Evolutionary conservation across 2,888 invertebrate species (phyloP).

Genomic region (Drosophila conformis): DNA sequence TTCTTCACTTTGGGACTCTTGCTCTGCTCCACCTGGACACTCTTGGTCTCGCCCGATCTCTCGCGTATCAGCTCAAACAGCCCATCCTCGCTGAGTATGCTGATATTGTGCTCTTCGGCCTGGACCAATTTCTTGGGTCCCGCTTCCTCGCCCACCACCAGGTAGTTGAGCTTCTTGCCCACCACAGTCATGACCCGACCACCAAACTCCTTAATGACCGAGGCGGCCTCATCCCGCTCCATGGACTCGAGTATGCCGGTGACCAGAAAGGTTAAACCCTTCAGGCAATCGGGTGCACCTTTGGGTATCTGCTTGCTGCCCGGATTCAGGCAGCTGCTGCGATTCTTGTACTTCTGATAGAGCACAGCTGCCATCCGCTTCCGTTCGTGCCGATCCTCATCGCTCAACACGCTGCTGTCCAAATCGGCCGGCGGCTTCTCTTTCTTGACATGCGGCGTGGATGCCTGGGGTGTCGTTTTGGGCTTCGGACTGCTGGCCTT

Average conservation of each 20-base stretch:
- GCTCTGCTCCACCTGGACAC: slow-evolving; percentile 5
- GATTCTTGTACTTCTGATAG: slow-evolving; percentile 91
- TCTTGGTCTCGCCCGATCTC: slow-evolving; percentile 85
- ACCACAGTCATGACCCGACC: slow-evolving; percentile 91
- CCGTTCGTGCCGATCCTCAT: slow-evolving; percentile 89
- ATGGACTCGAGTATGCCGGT: slow-evolving; percentile 96
- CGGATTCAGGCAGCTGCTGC: slow-evolving; percentile 92
- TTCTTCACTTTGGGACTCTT: slow-evolving; percentile 32
- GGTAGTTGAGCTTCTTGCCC: slow-evolving; percentile 92
- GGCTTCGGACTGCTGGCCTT: slow-evolving; percentile 37
- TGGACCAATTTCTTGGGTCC: slow-evolving; percentile 94
- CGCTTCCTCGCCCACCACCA: slow-evolving; percentile 93
- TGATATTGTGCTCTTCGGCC: slow-evolving; percentile 89
- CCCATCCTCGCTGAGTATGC: slow-evolving; percentile 92
- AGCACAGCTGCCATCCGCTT: slow-evolving; percentile 88
- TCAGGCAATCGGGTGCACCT: slow-evolving; percentile 90
- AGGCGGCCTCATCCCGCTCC: slow-evolving; percentile 91
- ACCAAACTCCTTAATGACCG: slow-evolving; percentile 91
- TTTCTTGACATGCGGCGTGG: slow-evolving; percentile 54
- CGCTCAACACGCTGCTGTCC: slow-evolving; percentile 84
- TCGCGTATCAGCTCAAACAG: slow-evolving; percentile 91
- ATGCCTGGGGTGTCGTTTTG: slow-evolving; percentile 32
- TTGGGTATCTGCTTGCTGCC: slow-evolving; percentile 94
- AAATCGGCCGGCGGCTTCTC: slow-evolving; percentile 64
- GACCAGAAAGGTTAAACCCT: slow-evolving; percentile 89